phyloP scores from a whole-genome alignment of 2,113 vertebrate species.

The Leptocoma aspasia region DNA sequence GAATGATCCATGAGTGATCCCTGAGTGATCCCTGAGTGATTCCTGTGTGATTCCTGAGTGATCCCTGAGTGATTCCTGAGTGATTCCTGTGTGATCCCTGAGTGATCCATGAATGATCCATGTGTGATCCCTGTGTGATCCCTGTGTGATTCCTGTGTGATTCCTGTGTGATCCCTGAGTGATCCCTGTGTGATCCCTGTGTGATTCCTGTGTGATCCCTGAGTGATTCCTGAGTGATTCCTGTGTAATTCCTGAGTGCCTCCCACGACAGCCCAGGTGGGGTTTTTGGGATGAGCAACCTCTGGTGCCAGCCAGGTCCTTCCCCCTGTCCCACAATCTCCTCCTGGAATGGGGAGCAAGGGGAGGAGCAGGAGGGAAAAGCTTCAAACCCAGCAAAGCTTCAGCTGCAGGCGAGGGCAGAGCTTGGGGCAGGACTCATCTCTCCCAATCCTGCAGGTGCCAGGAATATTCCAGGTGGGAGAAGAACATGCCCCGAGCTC shows the following conservation, averaged over 20 bases:
- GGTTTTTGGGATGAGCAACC: not conserved
- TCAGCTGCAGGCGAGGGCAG: not conserved
- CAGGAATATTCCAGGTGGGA: not conserved
- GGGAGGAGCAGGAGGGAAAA: not conserved
- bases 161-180: fast-evolving
- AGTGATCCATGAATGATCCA: not conserved
- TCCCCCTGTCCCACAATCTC: not conserved
- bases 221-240: fast-evolving
- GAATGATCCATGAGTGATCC: not conserved
- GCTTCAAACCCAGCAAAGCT: not conserved
- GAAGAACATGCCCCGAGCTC: not conserved
- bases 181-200: fast-evolving
- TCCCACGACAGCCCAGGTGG: fast-evolving
- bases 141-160: fast-evolving
- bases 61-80: fast-evolving
- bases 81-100: not conserved
- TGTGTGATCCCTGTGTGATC: fast-evolving
- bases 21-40: not conserved
- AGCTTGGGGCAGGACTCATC: not conserved
- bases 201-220: fast-evolving
- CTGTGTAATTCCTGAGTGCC: not conserved
- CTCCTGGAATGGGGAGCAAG: not conserved
- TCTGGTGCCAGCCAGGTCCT: not conserved
- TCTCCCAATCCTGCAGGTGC: not conserved
- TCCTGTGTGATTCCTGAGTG: no score